Evolutionary conservation across 2,797 vertebrate genomes (phyloP), one percentile per base, ranked within the genome.

Genomic region (Anguilla megastoma): DNA sequence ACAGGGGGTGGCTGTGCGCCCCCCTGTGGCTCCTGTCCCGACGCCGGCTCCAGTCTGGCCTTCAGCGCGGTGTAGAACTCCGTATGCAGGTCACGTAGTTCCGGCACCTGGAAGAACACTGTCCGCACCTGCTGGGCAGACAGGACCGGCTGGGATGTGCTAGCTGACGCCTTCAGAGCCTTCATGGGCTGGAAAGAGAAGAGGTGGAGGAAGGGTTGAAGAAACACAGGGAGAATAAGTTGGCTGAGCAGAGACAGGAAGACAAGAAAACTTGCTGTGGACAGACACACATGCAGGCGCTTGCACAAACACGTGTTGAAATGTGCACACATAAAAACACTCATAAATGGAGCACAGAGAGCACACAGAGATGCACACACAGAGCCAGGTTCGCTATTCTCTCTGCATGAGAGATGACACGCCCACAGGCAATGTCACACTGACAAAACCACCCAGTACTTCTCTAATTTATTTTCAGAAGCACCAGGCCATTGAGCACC

Each of bases 121-220:
- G 95, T 95, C 89, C 94, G 92, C 79, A 97, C 94, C 91, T 96
- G 91, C n/a, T 90, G 94, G 24, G 89, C 87, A 90, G 95, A 94
- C 86, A 97, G 92, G 21, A 96, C 95, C 0, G 96, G 96, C 92
- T 97, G 95, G 24, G 96, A 97, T 0, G 96, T 97, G 60, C 95
- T 92, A 0, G 96, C 96, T 21, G 96, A 92, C 3, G 96, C 96
- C 83, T 93, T 89, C 88, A 97, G 92, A 85, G 96, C 96, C 91
- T 96, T 96, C 95, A 97, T 92, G 27, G 96, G 96, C 96, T 97
- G 88, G 0, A 66, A 18, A 33, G 21, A 14, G 33, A 14, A 24
- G 0, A 83, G 24, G 24, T 5, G 83, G 18, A 54, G 45, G 18
- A 8, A 63, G 8, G 69, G 2, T 3, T 6, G 86, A 16, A 16